A percentile compares a stretch with the other conserved stretches of the same genome.
Evolutionary conservation across 2,888 invertebrate species (phyloP).

Genomic region (Dynastes grantii): DNA sequence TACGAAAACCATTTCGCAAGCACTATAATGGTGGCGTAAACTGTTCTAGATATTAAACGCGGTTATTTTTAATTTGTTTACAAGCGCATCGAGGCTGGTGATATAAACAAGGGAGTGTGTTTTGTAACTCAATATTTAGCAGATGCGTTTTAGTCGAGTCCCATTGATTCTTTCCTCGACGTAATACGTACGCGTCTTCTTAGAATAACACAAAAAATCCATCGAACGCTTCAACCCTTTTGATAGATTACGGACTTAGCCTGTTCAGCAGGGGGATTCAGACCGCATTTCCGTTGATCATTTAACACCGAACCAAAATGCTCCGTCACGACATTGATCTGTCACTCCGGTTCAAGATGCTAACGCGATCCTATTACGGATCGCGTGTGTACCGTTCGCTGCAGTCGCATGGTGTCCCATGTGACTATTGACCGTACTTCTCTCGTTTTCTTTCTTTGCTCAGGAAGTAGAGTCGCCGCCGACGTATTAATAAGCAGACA

Average conservation of each 20-base stretch:
- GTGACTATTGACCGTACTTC: constrained; percentile 9
- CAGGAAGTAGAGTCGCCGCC: background rate
- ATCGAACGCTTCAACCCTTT: constrained; percentile 58
- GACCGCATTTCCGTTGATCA: constrained; percentile 59
- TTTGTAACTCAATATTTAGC: constrained; percentile 54
- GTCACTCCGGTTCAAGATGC: constrained; percentile 47
- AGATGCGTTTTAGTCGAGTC: constrained; percentile 48
- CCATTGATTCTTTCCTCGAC: constrained; percentile 54
- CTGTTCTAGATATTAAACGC: constrained; percentile 1
- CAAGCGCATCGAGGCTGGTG: constrained; percentile 11
- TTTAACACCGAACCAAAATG: constrained; percentile 59
- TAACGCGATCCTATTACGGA: constrained; percentile 46
- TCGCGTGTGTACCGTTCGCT: constrained; percentile 37
- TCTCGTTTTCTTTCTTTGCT: background rate
- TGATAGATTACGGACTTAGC: constrained; percentile 56
- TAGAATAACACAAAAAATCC: constrained; percentile 53
- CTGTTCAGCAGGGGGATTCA: constrained; percentile 57
- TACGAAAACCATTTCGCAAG: constrained; percentile 21
- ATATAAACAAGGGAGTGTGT: constrained; percentile 45
- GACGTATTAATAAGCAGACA: background rate
- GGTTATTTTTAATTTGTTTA: constrained; percentile 50
- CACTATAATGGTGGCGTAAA: constrained; percentile 11
- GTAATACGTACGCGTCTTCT: constrained; percentile 22
- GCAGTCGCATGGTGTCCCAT: constrained; percentile 42
- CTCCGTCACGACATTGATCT: constrained; percentile 59